Evolutionary conservation across 2,888 invertebrate species (phyloP), one percentile per base, ranked within the genome.

Genomic region (Trissolcus japonicus): DNA sequence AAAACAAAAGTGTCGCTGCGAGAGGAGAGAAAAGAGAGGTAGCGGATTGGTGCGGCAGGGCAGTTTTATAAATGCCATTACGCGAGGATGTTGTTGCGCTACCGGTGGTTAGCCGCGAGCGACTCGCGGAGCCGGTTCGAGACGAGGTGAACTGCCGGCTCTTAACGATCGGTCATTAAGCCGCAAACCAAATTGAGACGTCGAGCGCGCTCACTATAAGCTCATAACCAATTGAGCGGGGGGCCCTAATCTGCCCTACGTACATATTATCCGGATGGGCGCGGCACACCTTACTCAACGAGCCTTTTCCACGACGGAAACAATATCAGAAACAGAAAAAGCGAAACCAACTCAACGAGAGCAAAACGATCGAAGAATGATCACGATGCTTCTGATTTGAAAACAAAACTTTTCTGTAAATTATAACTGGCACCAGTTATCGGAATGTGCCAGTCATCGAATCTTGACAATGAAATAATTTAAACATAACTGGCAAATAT

Each of bases 141-240:
- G 80, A 78, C 68, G 67, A 68, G 74, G 74, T 74, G 67, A 74
- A 74, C 74, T 16, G 74, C 67, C 82, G 81, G 83, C 81, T 85
- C 85, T 86, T 86, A 87, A 87, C 86, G 86, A 87, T 85, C 85
- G 86, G 86, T 86, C 86, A 86, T 86, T 86, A 86, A 86, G 85
- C 84, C 84, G 85, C 83, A 84, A 84, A 86, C 86, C 86, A 86
- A 86, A 86, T 87, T 87, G 87, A 86, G 86, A 86, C 85, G 86
- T 85, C 85, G 82, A 83, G 83, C 35, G 35, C 35, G 35, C 83
- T 83, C 83, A 83, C 79, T 79, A 65, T 67, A 67, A 74, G 74
- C 74, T 74, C 74, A 74, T 74, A 74, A 74, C 74, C 83, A 83
- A 84, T 84, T 82, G 83, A 83, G 82, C 80, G 50, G 80, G 81